phyloP scores from a whole-genome alignment of 2,113 vertebrate species.

The Picathartes gymnocephalus region DNA sequence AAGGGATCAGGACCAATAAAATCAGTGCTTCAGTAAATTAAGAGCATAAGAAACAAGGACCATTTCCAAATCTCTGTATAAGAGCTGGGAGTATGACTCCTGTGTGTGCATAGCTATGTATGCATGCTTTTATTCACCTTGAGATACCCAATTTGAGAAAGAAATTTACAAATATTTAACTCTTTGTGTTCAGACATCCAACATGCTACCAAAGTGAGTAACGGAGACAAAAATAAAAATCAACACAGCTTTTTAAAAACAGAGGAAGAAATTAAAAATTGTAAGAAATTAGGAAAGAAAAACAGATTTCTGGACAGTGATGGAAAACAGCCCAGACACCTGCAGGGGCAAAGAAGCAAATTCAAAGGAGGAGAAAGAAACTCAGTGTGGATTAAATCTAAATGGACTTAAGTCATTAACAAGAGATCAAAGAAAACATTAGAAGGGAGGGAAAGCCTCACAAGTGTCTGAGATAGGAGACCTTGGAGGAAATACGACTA shows the following conservation, averaged over 20 bases:
- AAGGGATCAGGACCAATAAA: neutral
- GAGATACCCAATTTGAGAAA: neutral
- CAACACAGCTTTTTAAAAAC: neutral
- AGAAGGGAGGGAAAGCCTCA: constrained; percentile 69
- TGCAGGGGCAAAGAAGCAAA: neutral
- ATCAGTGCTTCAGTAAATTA: neutral
- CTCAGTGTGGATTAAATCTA: constrained; percentile 36
- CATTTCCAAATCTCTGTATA: neutral
- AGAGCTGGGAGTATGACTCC: neutral
- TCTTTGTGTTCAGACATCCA: neutral
- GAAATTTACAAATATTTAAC: neutral
- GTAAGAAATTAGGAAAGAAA: neutral
- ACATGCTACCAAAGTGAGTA: neutral
- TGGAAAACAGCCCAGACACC: constrained; percentile 19
- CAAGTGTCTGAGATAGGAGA: constrained; percentile 68
- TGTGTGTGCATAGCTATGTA: neutral
- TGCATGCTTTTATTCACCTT: neutral
- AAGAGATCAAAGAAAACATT: constrained; percentile 74
- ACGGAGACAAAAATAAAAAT: neutral
- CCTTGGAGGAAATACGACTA: constrained; percentile 72
- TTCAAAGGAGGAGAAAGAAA: constrained; percentile 62
- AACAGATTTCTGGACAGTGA: neutral
- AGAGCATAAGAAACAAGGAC: neutral
- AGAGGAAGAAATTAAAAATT: neutral
- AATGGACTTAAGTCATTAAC: constrained; percentile 69